Base-by-base conservation (phyloP, 2,888 invertebrate species). In the Pardosa pseudoannulata region DNA sequence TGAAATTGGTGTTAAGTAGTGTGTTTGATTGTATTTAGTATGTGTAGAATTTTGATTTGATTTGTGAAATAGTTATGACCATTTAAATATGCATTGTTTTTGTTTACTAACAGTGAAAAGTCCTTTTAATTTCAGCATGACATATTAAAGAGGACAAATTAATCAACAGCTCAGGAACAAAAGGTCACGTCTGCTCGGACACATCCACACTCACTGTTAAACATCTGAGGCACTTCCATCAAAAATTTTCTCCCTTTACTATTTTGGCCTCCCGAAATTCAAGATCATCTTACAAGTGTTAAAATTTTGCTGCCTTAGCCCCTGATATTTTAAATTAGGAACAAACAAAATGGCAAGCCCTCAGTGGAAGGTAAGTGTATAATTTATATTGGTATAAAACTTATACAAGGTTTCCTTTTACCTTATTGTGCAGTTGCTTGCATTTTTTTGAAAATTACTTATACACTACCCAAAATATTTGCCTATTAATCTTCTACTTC, bases 311-410 rank as follows among this genome's bases (percentile, higher is more conserved):
- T 68, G 81, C 78, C 87, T 68, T 64, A 64, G 16, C 65, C 83
- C 65, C 39, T 32, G 46, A 76, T 74, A 75, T 82, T 74, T 65
- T 74, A 39, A 79, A 83, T 76, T 86, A 50, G 65, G 32, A 67
- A 62, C 71, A 65, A 71, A 70, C 27, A 89, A 83, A 68, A 90
- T 91, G 90, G 91, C 91, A 90, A 91, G 91, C 91, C 91, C 92
- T 91, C 92, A 92, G 91, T 92, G 92, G 91, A 92, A 92, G 91
- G 92, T 91, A 89, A 89, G 89, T 75, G 32, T n/a, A n/a, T n/a
- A n/a, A n/a, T n/a, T n/a, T n/a, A n/a, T n/a, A n/a, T n/a, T n/a
- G n/a, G n/a, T n/a, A n/a, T n/a, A n/a, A n/a, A n/a, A n/a, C n/a
- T n/a, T n/a, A n/a, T n/a, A n/a, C n/a, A n/a, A n/a, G n/a, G n/a